Evolutionary conservation across 2,113 vertebrate genomes (phyloP), one percentile per base, ranked within the genome.

Genomic region (Dendrocopos noguchii): DNA sequence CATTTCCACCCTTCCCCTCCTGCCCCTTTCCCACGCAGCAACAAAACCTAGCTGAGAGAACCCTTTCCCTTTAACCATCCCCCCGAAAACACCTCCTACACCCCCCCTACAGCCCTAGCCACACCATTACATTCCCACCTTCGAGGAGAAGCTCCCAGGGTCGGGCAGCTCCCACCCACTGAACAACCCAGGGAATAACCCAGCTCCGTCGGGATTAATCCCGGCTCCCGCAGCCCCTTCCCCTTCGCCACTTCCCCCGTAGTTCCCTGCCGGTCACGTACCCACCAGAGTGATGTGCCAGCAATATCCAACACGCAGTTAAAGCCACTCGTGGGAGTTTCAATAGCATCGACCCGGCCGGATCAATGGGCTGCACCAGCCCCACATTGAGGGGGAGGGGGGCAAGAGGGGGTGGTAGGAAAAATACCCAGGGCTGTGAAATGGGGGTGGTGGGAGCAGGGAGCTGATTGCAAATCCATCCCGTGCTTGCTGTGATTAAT

Each of bases 291-390:
- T 76, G 89, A 92, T 94, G 96, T 94, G 94, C 91, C 94, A 97
- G 95, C 95, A 95, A 94, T 92, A 95, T 94, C 93, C 95, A 94
- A 87, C 96, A 63, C 84, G 71, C 70, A 59, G 87, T 87, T 94
- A 93, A 95, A 95, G 91, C 96, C 91, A 93, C 95, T 96, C 93
- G 72, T 92, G 93, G 95, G 96, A 95, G 81, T 95, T 96, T 96
- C 95, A 90, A 97, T 96, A 97, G 91, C 78, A 96, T 97, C 86
- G 95, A 97, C 33, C 64, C 8, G 70, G 67, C 34, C 87, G 92
- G 81, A 95, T 95, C 96, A 96, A 97, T 96, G 92, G 42, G 76
- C 91, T 88, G 75, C 12, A 29, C 87, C 31, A 2, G 36, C 94
- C 91, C 65, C 18, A 25, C 75, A 71, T 1, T 1, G 11, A 7